phyloP scores from a whole-genome alignment of 2,888 invertebrate genomes.

The Spodoptera exigua region DNA sequence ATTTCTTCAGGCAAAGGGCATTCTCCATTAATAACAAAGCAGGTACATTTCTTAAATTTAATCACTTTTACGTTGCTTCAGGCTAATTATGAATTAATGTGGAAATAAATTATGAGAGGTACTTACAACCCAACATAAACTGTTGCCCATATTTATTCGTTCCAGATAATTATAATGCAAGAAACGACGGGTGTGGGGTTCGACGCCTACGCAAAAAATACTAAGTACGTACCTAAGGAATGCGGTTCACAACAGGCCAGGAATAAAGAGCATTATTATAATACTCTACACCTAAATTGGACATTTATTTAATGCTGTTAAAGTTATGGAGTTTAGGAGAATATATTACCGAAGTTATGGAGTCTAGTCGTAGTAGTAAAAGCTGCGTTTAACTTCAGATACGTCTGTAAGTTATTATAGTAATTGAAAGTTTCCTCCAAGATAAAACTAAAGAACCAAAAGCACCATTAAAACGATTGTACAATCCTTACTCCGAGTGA shows the following conservation, averaged over 20 bases:
- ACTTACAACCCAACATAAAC: slow-evolving; percentile 43
- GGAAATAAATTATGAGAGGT: slow-evolving; percentile 42
- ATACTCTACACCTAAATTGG: slow-evolving; percentile 7
- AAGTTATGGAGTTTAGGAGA: too few relatives aligned
- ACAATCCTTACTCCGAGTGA: too few relatives aligned
- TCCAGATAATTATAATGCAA: slow-evolving; percentile 64
- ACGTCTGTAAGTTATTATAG: too few relatives aligned
- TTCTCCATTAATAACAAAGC: slow-evolving; percentile 12
- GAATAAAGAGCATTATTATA: slow-evolving; percentile 31
- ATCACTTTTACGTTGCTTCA: slow-evolving; percentile 14
- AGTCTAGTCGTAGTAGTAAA: too few relatives aligned
- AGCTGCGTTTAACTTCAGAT: too few relatives aligned
- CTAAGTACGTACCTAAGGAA: slow-evolving; percentile 38
- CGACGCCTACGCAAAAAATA: slow-evolving; percentile 62
- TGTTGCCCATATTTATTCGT: slow-evolving; percentile 61
- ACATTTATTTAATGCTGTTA: too few relatives aligned
- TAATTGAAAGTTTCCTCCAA: too few relatives aligned
- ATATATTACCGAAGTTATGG: too few relatives aligned
- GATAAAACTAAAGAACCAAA: too few relatives aligned
- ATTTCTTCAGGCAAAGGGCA: slow-evolving; percentile 5
- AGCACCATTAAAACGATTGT: too few relatives aligned
- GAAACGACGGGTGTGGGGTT: slow-evolving; percentile 59
- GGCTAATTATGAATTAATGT: slow-evolving; percentile 41
- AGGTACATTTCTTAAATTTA: slow-evolving; percentile 26
- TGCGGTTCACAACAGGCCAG: slow-evolving; percentile 52